Conservation (phyloP, 1,140 invertebrate genomes). For the fruit fly (Drosophila melanogaster) region Release_6_plus_ISO1_MT NT_033777.3:17557501-17558000, state of each 20-base stretch:
- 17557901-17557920: conserved; percentile 53
- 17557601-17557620: conserved; percentile 57
- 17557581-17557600: conserved; percentile 55
- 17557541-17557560: conserved; percentile 52
- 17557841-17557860: conserved; percentile 71
- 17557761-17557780: conserved; percentile 69
- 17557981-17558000: not conserved
- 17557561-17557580: conserved; percentile 29
- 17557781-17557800: conserved; percentile 23
- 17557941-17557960: not conserved
- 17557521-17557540: conserved; percentile 16
- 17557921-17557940: conserved; percentile 19
- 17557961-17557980: not conserved
- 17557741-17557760: conserved; percentile 83
- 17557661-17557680: conserved; percentile 69
- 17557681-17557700: conserved; percentile 80
- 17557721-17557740: conserved; percentile 77
- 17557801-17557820: conserved; percentile 23
- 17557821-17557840: conserved; percentile 68
- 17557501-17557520: conserved; percentile 37
- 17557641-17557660: conserved; percentile 40
- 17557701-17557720: conserved; percentile 83
- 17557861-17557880: conserved; percentile 53
- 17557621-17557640: conserved; percentile 15
- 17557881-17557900: conserved; percentile 47